Evolutionary conservation across 2,113 vertebrate genomes (phyloP).

Genomic region (Struthio camelus): DNA sequence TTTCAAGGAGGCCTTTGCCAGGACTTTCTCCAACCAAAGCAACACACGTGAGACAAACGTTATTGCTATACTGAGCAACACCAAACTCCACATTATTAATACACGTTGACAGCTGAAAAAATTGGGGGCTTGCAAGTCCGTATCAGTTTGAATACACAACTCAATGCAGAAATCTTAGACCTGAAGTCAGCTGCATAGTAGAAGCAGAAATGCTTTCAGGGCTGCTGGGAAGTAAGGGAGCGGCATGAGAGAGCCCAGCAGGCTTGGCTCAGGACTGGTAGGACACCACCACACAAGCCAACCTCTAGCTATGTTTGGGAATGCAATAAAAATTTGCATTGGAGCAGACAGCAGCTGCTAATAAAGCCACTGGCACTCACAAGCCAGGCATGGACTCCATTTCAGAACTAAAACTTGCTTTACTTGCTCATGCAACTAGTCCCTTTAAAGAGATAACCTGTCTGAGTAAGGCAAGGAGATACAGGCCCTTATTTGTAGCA

Average conservation of each 20-base stretch:
- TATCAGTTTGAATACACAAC: background rate
- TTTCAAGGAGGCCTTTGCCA: background rate
- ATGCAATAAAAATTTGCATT: background rate
- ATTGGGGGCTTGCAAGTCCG: background rate
- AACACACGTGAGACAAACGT: background rate
- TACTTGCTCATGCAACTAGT: background rate
- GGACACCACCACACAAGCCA: background rate
- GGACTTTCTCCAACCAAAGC: background rate
- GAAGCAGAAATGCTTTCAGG: background rate
- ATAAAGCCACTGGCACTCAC: background rate
- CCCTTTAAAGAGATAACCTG: background rate
- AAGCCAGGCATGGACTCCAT: background rate
- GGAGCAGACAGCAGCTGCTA: background rate
- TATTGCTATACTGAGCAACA: background rate
- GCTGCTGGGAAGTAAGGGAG: rapidly evolving
- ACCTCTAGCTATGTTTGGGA: rapidly evolving
- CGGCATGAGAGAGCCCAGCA: rapidly evolving
- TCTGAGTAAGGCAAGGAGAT: background rate
- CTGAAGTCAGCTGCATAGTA: background rate
- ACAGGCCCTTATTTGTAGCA: rapidly evolving
- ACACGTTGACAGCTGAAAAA: rapidly evolving
- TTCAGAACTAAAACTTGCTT: background rate
- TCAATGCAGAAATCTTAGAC: background rate
- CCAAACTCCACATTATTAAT: background rate
- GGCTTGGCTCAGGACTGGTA: rapidly evolving